Conservation (phyloP, 1,140 invertebrate species). For the Manduca sexta region DNA sequence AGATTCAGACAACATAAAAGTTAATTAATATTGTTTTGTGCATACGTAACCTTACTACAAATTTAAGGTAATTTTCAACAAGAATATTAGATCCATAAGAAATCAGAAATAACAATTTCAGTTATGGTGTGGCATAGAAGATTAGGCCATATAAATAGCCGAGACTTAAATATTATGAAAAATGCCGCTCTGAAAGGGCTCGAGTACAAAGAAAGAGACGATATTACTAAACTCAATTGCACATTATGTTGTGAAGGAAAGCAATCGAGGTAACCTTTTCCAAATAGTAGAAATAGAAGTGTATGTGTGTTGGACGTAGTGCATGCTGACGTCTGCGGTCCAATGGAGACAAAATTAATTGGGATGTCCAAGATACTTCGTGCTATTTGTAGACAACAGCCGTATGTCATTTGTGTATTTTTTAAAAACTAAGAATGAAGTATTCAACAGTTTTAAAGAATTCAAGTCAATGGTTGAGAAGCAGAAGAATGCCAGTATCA, state of each 20-base stretch:
- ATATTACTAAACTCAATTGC: constrained; percentile 13
- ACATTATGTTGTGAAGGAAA: constrained; percentile 13
- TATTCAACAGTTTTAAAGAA: constrained; percentile 18
- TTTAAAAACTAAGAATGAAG: constrained; percentile 29
- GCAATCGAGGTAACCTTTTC: constrained; percentile 8
- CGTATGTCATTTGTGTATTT: constrained; percentile 21
- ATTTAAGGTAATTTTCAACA: neutral
- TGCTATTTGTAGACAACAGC: constrained; percentile 30
- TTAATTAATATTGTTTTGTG: neutral
- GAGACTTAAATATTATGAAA: constrained; percentile 9
- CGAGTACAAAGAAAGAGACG: neutral
- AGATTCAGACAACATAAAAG: constrained; percentile 7
- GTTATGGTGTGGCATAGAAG: constrained; percentile 6
- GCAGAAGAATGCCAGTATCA: constrained; percentile 13
- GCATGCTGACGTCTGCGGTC: constrained; percentile 33
- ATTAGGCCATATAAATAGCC: constrained; percentile 11
- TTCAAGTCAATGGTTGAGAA: constrained; percentile 18
- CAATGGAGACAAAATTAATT: constrained; percentile 24
- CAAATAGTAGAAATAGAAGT: constrained; percentile 6
- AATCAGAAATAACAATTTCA: constrained; percentile 4
- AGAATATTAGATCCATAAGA: neutral
- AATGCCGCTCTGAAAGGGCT: constrained; percentile 9
- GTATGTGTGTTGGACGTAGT: constrained; percentile 16
- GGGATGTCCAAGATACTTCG: constrained; percentile 26
- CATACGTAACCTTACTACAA: too few species aligned